These are phyloP conservation scores for Quiscalus mexicanus DNA, from an alignment of 2,113 vertebrate genomes.

Conservation along the genomic window DNA sequence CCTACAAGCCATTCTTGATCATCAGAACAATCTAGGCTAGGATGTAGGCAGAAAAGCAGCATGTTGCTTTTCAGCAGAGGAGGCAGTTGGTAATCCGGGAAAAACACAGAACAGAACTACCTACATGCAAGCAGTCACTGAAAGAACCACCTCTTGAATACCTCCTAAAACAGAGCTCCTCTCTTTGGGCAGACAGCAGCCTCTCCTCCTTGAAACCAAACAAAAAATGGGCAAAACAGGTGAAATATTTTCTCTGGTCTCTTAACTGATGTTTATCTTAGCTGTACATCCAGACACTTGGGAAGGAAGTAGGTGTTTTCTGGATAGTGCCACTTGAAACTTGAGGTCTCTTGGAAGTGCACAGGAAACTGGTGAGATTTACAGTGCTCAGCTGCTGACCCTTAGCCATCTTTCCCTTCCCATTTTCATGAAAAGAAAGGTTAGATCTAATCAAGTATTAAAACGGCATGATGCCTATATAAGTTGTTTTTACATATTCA, in stretches of 20 bases:
- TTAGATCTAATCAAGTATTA: constrained; percentile 8
- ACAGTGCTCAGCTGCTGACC: constrained; percentile 11
- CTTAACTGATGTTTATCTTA: background rate
- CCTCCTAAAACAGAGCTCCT: background rate
- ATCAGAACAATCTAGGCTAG: background rate
- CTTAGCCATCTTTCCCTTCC: background rate
- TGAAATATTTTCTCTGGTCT: background rate
- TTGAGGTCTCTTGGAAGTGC: background rate
- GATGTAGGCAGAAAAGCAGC: background rate
- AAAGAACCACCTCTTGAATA: background rate
- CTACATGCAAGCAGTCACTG: background rate
- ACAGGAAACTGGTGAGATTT: background rate
- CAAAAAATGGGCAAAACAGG: background rate
- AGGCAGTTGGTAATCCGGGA: background rate
- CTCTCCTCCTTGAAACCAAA: background rate
- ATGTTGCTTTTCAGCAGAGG: background rate
- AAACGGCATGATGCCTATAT: background rate
- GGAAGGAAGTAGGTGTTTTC: background rate
- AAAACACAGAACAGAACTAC: background rate
- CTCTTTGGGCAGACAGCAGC: background rate
- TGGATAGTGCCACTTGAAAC: constrained; percentile 8
- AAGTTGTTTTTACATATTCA: background rate
- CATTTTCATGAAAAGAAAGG: constrained; percentile 21
- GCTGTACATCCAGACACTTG: background rate
- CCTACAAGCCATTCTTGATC: background rate